Evolutionary conservation across 2,888 invertebrate genomes (phyloP).

Genomic region (Apamea epomidion): DNA sequence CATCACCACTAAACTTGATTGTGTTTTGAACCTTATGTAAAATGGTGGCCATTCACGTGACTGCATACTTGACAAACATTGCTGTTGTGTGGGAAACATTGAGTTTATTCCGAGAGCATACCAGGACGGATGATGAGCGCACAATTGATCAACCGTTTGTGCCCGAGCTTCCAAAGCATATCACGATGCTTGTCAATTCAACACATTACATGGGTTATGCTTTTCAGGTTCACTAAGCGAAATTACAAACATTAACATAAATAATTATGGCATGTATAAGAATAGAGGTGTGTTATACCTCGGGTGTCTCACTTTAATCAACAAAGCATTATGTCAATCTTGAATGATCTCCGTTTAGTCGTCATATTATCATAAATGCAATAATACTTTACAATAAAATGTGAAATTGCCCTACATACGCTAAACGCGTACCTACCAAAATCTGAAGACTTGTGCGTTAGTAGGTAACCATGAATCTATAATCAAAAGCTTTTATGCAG

Average conservation of each 20-base stretch:
- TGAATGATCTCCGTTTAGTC: slow-evolving; percentile 9
- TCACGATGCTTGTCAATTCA: slow-evolving; percentile 5
- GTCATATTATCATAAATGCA: slow-evolving; percentile 45
- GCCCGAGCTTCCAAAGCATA: not conserved
- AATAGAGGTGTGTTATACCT: slow-evolving; percentile 7
- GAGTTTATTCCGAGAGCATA: not conserved
- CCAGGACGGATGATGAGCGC: not conserved
- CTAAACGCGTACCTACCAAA: slow-evolving; percentile 50
- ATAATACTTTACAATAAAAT: slow-evolving; percentile 46
- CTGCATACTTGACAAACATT: slow-evolving; percentile 25
- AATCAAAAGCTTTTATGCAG: slow-evolving; percentile 40
- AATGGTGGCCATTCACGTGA: slow-evolving; percentile 5
- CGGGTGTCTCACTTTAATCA: slow-evolving; percentile 14
- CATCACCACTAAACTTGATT: slow-evolving; percentile 31
- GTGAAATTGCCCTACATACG: slow-evolving; percentile 42
- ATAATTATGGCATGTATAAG: slow-evolving; percentile 20
- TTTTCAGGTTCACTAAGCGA: not conserved
- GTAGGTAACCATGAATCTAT: slow-evolving; percentile 53
- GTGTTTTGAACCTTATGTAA: slow-evolving; percentile 23
- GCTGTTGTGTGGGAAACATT: not conserved
- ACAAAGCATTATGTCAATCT: slow-evolving; percentile 29
- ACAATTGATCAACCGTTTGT: not conserved
- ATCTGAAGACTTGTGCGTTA: slow-evolving; percentile 60
- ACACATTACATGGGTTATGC: slow-evolving; percentile 1
- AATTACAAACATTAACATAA: slow-evolving; percentile 21